Base-by-base conservation (phyloP, 2,113 vertebrate genomes). In the Plestiodon gilberti region DNA sequence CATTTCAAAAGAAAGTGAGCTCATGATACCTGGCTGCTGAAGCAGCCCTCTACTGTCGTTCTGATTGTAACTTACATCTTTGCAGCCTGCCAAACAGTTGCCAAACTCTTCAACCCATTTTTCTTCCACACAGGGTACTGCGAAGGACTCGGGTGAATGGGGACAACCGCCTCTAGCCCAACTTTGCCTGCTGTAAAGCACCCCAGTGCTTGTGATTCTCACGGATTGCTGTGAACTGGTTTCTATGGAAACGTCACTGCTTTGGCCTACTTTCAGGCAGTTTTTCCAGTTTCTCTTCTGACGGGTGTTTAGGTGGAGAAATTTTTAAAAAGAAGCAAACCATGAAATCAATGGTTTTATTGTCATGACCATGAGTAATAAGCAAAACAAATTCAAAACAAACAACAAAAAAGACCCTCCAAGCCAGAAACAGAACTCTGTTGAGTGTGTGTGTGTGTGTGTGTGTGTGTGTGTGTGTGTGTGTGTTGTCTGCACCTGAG, bases 221-320 rank as follows among this genome's bases (percentile, higher is more conserved):
- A 95, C 95, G 96, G 98, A 97, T 97, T 95, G 97, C 97, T 97
- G 93, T 96, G 97, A 97, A 96, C 97, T 97, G 96, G 98, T 97
- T 98, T 97, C 97, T 97, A 96, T 96, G 97, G 98, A 98, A 98
- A 98, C 96, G 86, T 96, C 96, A 96, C 96, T 94, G 95, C 97
- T 97, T 94, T 96, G 97, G 98, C 97, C 97, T 98, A 98, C 97
- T 98, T 98, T 97, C 96, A 97, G 97, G 97, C 96, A 95, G 97
- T 97, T 96, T 96, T 97, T 97, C 94, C 96, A 95, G 95, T 93
- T 96, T 95, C 83, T 83, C 94, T 84, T 96, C 98, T 95, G 97
- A 97, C 98, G 97, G 96, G 96, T 89, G 90, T 95, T 94, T 75
- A 40, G 94, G 95, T 74, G 75, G 94, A 91, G 93, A 95, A 93